Evolutionary conservation across 2,888 invertebrate species (phyloP).

Genomic region (Chesias legatella): DNA sequence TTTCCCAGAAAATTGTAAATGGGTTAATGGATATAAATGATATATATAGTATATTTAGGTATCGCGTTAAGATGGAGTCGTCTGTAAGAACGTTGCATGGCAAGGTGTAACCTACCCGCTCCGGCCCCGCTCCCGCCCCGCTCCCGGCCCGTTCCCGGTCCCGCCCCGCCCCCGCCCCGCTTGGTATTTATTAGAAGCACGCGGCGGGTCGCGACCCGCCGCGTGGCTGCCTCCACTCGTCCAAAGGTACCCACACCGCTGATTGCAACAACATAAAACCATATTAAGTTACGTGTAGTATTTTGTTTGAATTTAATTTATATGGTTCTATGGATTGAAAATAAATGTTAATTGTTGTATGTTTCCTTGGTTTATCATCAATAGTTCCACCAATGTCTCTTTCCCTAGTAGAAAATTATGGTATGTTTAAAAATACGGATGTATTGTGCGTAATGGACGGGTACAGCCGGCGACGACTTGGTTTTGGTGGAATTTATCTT

Average conservation of each 20-base stretch:
- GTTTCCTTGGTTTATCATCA: conserved; percentile 58
- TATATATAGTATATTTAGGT: conserved; percentile 42
- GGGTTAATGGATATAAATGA: conserved; percentile 40
- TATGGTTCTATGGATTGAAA: conserved; percentile 78
- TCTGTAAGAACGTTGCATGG: conserved; percentile 48
- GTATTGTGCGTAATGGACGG: no score
- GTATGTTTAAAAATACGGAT: no score
- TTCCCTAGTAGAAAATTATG: no score
- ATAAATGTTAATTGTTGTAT: conserved; percentile 79
- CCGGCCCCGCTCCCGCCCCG: conserved; percentile 34
- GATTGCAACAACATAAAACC: conserved; percentile 65
- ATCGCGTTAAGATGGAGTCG: conserved; percentile 54
- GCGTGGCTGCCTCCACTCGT: conserved; percentile 7
- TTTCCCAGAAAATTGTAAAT: conserved; percentile 54
- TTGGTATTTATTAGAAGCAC: conserved; percentile 43
- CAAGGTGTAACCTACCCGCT: conserved; percentile 40
- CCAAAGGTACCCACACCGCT: conserved; percentile 14
- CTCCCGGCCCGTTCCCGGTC: conserved; percentile 81
- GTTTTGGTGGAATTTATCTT: no score
- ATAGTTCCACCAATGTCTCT: no score
- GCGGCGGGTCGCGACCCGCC: conserved; percentile 6
- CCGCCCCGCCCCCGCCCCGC: conserved; percentile 35
- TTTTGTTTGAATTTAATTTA: conserved; percentile 73
- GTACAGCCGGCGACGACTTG: no score
- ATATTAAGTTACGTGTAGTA: conserved; percentile 70